phyloP scores from a whole-genome alignment of 2,888 invertebrate genomes.

The Drosophila barbarae region DNA sequence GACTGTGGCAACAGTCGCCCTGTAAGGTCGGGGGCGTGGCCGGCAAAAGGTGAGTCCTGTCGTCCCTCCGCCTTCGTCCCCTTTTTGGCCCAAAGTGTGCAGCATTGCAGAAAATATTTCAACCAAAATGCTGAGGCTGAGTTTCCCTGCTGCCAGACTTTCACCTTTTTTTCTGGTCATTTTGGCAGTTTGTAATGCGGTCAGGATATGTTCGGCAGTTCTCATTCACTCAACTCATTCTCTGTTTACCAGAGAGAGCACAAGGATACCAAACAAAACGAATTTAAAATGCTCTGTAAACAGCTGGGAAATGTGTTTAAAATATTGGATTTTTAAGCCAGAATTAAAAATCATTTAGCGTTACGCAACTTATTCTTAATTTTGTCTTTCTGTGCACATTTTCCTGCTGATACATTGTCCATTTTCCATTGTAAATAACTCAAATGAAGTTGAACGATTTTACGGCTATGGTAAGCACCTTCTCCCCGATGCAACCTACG shows the following conservation, averaged over 20 bases:
- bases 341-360: neutral
- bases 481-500: neutral
- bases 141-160: conserved; percentile 8
- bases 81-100: conserved; percentile 19
- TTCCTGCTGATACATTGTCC: neutral
- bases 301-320: too few relatives aligned
- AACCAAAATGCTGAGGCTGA: conserved; percentile 25
- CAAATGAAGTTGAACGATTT: neutral
- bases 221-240: conserved; percentile 1
- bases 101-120: conserved; percentile 34
- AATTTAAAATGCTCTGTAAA: neutral
- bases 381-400: neutral
- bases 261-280: neutral
- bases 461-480: neutral
- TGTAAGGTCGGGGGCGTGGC: conserved; percentile 22
- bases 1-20: conserved; percentile 23
- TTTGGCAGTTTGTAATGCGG: conserved; percentile 47
- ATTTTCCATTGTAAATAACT: neutral
- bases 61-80: neutral
- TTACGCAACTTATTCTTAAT: neutral
- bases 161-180: conserved; percentile 35
- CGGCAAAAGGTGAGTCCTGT: conserved; percentile 2
- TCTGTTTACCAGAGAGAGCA: conserved; percentile 13
- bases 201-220: conserved; percentile 20
- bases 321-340: too few relatives aligned